Evolutionary conservation across 2,113 vertebrate genomes (phyloP).

Genomic region (Corythornis vintsioides): DNA sequence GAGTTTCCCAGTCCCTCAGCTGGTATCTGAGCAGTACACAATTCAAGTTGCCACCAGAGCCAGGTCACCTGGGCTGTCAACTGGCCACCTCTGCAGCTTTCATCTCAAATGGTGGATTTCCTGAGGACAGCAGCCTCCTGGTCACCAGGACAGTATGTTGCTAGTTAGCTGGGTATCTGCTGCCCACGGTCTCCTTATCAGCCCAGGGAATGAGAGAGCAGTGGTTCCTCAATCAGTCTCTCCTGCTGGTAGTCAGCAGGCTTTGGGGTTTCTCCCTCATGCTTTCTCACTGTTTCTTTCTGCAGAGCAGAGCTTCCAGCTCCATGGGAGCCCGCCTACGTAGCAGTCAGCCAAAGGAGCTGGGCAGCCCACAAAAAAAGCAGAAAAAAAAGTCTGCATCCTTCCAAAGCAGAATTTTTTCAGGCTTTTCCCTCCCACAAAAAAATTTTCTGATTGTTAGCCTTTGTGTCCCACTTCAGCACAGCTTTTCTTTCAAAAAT

Average conservation of each 20-base stretch:
- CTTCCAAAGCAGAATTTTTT: background rate
- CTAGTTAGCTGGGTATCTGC: background rate
- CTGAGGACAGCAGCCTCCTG: background rate
- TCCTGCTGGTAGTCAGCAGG: background rate
- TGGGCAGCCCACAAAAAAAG: conserved; percentile 14
- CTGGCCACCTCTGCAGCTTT: background rate
- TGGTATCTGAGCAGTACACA: accelerated
- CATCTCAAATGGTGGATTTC: background rate
- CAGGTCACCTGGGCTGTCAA: background rate
- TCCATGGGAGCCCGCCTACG: background rate
- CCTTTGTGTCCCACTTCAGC: background rate
- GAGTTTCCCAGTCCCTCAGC: background rate
- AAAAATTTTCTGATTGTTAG: conserved; percentile 34
- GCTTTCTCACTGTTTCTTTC: background rate
- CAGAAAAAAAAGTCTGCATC: background rate
- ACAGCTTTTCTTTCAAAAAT: background rate
- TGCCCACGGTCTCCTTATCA: background rate
- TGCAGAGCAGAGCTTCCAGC: background rate
- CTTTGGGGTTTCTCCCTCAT: background rate
- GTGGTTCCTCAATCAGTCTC: accelerated
- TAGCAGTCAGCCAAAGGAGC: background rate
- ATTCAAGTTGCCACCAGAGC: accelerated
- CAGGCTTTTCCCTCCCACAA: conserved; percentile 29
- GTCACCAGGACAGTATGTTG: background rate
- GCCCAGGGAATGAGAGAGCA: background rate